These are phyloP conservation scores for Sebastes cheni DNA, from an alignment of 2,797 vertebrate genomes.

Conservation along the genomic window DNA sequence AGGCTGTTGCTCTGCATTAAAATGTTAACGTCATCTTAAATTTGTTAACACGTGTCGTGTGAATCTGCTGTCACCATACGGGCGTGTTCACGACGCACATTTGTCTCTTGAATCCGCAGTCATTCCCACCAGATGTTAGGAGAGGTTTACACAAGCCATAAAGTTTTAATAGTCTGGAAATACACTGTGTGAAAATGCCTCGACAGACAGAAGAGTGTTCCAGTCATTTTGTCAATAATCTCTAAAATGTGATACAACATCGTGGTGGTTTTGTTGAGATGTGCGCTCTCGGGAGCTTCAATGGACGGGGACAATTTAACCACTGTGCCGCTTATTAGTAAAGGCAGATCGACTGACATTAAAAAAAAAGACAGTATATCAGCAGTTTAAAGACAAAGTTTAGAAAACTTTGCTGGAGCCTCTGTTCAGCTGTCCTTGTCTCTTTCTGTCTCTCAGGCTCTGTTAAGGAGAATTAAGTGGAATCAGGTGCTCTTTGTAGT, in stretches of 20 bases:
- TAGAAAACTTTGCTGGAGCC: slow-evolving; percentile 3
- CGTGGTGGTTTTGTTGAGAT: not conserved
- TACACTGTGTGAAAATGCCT: not conserved
- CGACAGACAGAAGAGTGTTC: not conserved
- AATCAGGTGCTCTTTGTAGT: slow-evolving; percentile 38
- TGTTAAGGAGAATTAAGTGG: slow-evolving; percentile 27
- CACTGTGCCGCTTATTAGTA: not conserved
- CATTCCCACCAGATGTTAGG: slow-evolving; percentile 15
- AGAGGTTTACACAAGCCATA: slow-evolving; percentile 6
- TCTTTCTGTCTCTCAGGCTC: slow-evolving; percentile 28
- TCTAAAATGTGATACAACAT: not conserved
- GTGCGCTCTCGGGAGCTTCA: not conserved
- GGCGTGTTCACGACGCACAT: not conserved
- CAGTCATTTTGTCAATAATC: not conserved
- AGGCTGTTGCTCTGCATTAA: not conserved
- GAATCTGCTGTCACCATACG: not conserved
- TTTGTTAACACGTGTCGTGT: not conserved
- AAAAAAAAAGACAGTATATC: not conserved
- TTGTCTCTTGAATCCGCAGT: not conserved
- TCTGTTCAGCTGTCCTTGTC: not conserved
- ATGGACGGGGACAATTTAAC: not conserved
- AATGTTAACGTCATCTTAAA: not conserved
- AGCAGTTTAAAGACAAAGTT: slow-evolving; percentile 17
- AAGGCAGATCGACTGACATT: not conserved
- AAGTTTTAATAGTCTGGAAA: slow-evolving; percentile 28